Percentiles rank a stretch among this genome's conserved stretches.
phyloP scores from a whole-genome alignment of 53 echinoderm and acorn worm genomes.

The Stichopus horrens region DNA sequence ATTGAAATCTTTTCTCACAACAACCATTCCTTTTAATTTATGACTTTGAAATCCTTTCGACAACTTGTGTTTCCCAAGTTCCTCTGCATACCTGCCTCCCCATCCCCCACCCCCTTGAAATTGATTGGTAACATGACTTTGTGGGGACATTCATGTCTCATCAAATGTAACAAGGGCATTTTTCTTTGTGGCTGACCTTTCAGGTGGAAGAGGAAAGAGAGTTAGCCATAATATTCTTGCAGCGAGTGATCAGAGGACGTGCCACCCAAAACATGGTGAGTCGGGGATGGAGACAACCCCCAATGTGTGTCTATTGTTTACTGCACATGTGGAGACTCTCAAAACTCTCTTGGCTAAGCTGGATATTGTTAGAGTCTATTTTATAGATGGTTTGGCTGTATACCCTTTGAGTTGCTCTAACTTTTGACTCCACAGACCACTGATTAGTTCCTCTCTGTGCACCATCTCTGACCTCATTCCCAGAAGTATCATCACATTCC shows the following conservation, averaged over 20 bases:
- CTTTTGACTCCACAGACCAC: too few species aligned
- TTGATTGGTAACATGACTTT: not conserved
- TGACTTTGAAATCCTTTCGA: too few species aligned
- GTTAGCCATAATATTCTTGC: slow-evolving; percentile 91
- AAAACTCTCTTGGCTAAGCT: not conserved
- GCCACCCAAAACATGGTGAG: slow-evolving; percentile 97
- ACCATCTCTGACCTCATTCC: too few species aligned
- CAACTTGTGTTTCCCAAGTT: too few species aligned
- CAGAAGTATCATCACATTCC: too few species aligned
- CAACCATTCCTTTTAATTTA: too few species aligned
- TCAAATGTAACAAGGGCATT: too few species aligned
- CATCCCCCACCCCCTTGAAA: not conserved
- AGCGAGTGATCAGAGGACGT: slow-evolving; percentile 92
- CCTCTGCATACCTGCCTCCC: not conserved
- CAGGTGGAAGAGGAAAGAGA: slow-evolving; percentile 86
- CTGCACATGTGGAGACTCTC: not conserved
- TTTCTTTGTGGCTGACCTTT: not conserved
- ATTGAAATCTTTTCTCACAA: too few species aligned
- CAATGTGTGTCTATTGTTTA: not conserved
- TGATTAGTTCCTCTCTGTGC: too few species aligned
- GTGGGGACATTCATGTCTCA: not conserved
- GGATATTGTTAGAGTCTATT: not conserved
- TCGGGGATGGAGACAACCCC: not conserved
- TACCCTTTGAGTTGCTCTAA: too few species aligned
- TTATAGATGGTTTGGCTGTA: too few species aligned